phyloP scores from a whole-genome alignment of 2,113 vertebrate species.

The Orthochromis malagaraziensis region DNA sequence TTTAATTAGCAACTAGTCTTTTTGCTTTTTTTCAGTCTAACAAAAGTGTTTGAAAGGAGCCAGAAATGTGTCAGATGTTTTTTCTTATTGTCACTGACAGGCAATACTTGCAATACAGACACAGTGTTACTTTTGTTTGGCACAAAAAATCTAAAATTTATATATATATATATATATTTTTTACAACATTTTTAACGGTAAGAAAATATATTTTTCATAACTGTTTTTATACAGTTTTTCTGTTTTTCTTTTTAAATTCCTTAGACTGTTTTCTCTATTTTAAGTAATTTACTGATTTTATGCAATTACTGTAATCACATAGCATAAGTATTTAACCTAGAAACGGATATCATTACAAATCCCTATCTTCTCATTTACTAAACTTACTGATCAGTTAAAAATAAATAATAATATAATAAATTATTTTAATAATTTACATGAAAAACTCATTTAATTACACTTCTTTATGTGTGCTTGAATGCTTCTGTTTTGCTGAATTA shows the following conservation, averaged over 20 bases:
- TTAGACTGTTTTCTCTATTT: neutral
- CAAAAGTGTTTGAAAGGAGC: neutral
- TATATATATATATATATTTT: neutral
- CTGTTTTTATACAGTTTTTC: neutral
- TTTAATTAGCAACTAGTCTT: neutral
- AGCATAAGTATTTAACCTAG: neutral
- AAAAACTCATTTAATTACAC: accelerated
- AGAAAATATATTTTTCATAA: neutral
- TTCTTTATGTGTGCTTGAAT: neutral
- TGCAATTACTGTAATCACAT: neutral
- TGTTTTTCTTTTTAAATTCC: neutral
- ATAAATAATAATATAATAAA: neutral
- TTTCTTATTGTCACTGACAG: neutral
- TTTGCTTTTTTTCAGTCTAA: neutral
- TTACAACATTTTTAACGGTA: neutral
- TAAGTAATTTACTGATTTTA: neutral
- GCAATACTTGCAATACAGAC: neutral
- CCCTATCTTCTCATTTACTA: neutral
- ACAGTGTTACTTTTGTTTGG: neutral
- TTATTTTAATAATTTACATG: neutral
- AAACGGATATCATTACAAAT: neutral
- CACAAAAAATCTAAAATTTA: neutral
- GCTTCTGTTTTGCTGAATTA: neutral
- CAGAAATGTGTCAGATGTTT: neutral
- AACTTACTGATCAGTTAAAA: neutral